Base-by-base conservation (phyloP, 2,888 invertebrate genomes). In the Pseudanteris insignis region DNA sequence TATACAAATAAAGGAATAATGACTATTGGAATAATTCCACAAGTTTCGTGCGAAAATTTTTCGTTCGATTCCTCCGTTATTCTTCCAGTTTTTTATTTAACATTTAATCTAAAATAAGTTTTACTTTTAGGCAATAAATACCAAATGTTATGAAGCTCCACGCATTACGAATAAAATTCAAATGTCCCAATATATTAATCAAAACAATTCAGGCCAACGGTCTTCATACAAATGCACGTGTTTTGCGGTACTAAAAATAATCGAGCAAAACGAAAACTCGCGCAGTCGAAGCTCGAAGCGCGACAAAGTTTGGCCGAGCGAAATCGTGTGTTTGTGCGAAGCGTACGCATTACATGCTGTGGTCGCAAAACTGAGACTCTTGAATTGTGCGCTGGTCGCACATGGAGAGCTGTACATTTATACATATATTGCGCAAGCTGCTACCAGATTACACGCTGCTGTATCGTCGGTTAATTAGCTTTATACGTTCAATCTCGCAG, bases 401-500 rank as follows among this genome's bases (percentile, higher is more conserved):
- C 53, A 50, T 34, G 58, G 53, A 47, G 41, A n/a, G n/a, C n/a
- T n/a, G n/a, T 48, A 47, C 47, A 43, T 51, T 40, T 53, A 51
- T 62, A 57, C 47, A 47, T 62, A 62, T 62, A 62, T 57, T 34
- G 62, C 47, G 30, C 62, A 62, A 62, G 66, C 66, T 60, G 62
- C 63, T 57, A 43, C 50, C 66, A 65, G 68, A 69, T 71, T 67
- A 71, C 67, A 66, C 64, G 62, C 58, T 69, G 67, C 66, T 63
- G 68, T 70, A 70, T 71, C 67, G 68, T 66, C 65, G 66, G 66
- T 66, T 68, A 70, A 68, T 70, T 70, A 70, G 68, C 69, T 68
- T 66, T 65, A 63, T 65, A 66, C 66, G 68, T 73, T 71, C 71
- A 74, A 72, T 74, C 71, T 73, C 70, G 67, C 69, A 72, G 70